Evolutionary conservation across 2,113 vertebrate species (phyloP), one percentile per base, ranked within the genome.

Genomic region (Forbesichthys agassizii): DNA sequence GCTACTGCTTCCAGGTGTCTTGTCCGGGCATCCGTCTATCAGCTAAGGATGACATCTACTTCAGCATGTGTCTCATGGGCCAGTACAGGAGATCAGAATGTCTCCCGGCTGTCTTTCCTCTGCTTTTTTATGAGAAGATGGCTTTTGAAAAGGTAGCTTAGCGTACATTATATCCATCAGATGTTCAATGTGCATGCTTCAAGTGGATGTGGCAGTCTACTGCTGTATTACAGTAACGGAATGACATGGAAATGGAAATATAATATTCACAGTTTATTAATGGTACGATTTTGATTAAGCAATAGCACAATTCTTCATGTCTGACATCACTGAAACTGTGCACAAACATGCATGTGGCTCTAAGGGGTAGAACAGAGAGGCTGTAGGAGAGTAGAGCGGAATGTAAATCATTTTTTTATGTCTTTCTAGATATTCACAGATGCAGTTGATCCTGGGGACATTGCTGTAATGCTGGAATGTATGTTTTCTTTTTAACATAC

Each of bases 131-230:
- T 16, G 90, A 93, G 78, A 92, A 85, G 77, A 89, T 94, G 77
- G 90, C 68, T 16, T 94, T 96, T 91, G 90, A 94, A 82, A 96
- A 95, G 90, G 94, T 93, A 84, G 67, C 66, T 68, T 27, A 27
- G 27, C 2, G 2, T 27, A 27, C 64, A 51, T 9, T 9, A 13
- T 3, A 11, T 27, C 3, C 46, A 65, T 12, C 33, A 33, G 16
- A 54, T n/a, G n/a, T 54, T 54, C 13, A n/a, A 13, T 54, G 52
- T n/a, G n/a, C 4, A 8, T 4, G 36, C 7, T 42, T 42, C 36
- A 42, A 27, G 36, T 42, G 36, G 36, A 8, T 42, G 7, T 42
- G 7, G 36, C 7, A 20, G 20, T 27, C 27, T 27, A 27, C 27
- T 27, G 27, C 27, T 27, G 27, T 27, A 27, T 42, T 42, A 42